Conservation (phyloP, 2,113 vertebrate species). For the human region DNA sequence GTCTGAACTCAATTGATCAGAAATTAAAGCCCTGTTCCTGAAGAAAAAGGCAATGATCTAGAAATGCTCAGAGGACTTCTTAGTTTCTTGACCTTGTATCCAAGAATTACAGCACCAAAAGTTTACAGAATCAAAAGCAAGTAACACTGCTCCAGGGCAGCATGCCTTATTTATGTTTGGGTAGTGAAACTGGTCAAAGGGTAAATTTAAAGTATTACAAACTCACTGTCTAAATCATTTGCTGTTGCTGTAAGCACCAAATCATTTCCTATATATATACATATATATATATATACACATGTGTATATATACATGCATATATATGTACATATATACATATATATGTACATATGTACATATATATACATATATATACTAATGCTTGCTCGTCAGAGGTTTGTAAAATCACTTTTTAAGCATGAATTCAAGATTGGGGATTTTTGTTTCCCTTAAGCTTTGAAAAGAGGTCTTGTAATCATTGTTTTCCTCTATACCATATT, state of each 20-base stretch:
- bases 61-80: neutral
- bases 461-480: neutral
- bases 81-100: slow-evolving; percentile 7
- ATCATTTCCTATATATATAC: neutral
- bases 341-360: accelerated
- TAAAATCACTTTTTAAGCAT: neutral
- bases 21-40: slow-evolving; percentile 44
- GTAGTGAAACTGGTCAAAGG: slow-evolving; percentile 13
- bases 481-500: neutral
- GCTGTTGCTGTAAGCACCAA: neutral
- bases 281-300: too few species aligned
- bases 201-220: neutral
- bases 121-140: slow-evolving; percentile 15
- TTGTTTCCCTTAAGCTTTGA: neutral
- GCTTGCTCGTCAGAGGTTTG: neutral
- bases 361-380: neutral
- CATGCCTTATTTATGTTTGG: slow-evolving; percentile 33
- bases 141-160: neutral
- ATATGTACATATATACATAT: too few species aligned
- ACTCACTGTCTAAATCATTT: slow-evolving; percentile 8
- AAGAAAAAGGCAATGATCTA: slow-evolving; percentile 6
- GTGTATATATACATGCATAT: too few species aligned
- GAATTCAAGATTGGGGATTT: neutral
- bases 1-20: neutral
- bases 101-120: slow-evolving; percentile 45